Conservation (phyloP, 2,888 invertebrate species). For the Eurois occulta region DNA sequence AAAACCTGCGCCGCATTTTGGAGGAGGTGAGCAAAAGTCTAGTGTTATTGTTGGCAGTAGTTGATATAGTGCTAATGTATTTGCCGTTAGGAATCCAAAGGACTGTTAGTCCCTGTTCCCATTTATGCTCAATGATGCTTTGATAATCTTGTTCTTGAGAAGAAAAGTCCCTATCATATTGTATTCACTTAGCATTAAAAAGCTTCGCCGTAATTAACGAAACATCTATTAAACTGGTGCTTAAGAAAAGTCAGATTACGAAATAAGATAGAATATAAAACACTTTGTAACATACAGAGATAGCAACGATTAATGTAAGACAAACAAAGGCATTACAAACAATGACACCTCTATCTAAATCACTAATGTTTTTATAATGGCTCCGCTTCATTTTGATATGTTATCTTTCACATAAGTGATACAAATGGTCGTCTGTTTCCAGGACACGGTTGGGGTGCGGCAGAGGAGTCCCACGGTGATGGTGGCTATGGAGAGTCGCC, state of each 20-base stretch:
- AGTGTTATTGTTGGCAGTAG: neutral
- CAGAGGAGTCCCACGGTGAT: conserved; percentile 81
- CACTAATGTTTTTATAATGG: conserved; percentile 46
- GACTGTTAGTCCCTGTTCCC: neutral
- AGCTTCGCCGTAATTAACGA: neutral
- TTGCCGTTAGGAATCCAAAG: neutral
- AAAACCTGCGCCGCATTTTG: conserved; percentile 87
- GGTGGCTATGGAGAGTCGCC: conserved; percentile 82
- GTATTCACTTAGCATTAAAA: neutral
- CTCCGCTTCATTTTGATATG: conserved; percentile 20
- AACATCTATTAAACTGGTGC: neutral
- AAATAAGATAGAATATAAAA: conserved; percentile 31
- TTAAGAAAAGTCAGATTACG: neutral
- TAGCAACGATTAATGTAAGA: conserved; percentile 25
- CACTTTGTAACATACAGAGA: conserved; percentile 16
- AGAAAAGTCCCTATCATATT: neutral
- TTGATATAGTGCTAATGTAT: too few relatives aligned
- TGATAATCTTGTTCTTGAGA: neutral
- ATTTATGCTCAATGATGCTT: neutral
- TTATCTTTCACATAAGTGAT: conserved; percentile 39
- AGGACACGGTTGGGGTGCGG: conserved; percentile 87
- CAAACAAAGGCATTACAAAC: conserved; percentile 46
- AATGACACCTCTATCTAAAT: conserved; percentile 36
- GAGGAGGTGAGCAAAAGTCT: conserved; percentile 78
- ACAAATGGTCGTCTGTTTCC: conserved; percentile 58